Percentiles rank a stretch among this genome's conserved stretches.
Conservation (phyloP, 2,113 vertebrate genomes). For the Hemiprocne comata region DNA sequence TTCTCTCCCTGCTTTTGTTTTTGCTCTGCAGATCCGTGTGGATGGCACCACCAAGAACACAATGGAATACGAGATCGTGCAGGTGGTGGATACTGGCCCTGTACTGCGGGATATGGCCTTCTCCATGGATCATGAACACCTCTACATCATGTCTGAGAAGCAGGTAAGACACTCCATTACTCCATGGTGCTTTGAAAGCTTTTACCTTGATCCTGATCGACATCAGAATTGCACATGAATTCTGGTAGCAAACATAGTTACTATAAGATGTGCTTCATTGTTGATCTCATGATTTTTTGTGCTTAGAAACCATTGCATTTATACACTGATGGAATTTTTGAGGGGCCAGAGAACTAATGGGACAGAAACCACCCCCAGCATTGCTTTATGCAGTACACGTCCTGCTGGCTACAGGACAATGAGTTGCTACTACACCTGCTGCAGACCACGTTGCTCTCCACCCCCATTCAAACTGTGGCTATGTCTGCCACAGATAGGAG, state of each 20-base stretch:
- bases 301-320: neutral
- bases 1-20: neutral
- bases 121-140: constrained; percentile 89
- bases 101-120: constrained; percentile 95
- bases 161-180: constrained; percentile 81
- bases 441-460: neutral
- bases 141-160: constrained; percentile 96
- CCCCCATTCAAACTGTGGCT: neutral
- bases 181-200: neutral
- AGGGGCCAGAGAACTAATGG: neutral
- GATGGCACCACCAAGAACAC: constrained; percentile 87
- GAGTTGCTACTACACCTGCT: neutral
- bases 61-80: constrained; percentile 91
- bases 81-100: constrained; percentile 89
- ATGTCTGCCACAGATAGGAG: neutral
- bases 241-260: neutral
- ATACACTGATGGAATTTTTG: neutral
- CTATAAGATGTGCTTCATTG: fast-evolving
- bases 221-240: neutral
- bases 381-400: neutral
- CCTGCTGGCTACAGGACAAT: neutral
- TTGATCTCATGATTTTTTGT: fast-evolving
- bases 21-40: constrained; percentile 85
- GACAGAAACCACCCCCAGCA: neutral
- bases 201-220: neutral